Base-by-base conservation (phyloP, 1,140 invertebrate species). In the Camponotus pennsylvanicus region DNA sequence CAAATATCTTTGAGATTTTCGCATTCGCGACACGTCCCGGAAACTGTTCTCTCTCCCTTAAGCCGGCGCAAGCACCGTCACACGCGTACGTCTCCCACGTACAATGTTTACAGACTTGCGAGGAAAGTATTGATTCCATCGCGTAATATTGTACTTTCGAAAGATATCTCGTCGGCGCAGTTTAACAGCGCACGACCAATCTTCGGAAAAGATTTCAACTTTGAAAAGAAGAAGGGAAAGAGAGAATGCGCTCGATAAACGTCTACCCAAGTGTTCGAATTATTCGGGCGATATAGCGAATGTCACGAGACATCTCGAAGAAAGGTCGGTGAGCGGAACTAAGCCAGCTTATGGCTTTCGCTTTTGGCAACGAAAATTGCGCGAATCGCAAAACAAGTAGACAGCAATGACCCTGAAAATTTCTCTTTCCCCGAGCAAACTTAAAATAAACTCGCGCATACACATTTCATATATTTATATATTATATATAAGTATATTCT, bases 41-140 rank as follows among this genome's bases (percentile, higher is more conserved):
- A 70, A 59, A 80, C 66, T 70, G 78, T 80, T 45, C 78, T 45
- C 8, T 80, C 49, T 5, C 21, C 34, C 64, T 80, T 76, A 37
- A 55, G 13, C 49, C 34, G 52, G 61, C 45, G 64, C 77, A 42
- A 57, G 4, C 45, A 21, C 61, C 21, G 27, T 6, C 49, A 34
- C 64, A 27, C 34, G 2, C 7, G 9, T 27, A 15, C 34, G 13
- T 52, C 77, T 27, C 63, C 15, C 77, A 67, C 76, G 34, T 66
- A 52, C 37, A 52, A 59, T 57, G 66, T 59, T 59, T 70, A 70
- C 66, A 52, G 49, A 70, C 61, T 79, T n/a, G 61, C 64, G 59
- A 64, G 77, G 63, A 69, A 80, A 80, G 64, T 80, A 80, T 80
- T 80, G 78, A 80, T 80, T 80, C 49, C 42, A 18, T 52, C 32